These are phyloP conservation scores for Crematogaster levior DNA, from an alignment of 2,888 invertebrate species.

Conservation along the genomic window DNA sequence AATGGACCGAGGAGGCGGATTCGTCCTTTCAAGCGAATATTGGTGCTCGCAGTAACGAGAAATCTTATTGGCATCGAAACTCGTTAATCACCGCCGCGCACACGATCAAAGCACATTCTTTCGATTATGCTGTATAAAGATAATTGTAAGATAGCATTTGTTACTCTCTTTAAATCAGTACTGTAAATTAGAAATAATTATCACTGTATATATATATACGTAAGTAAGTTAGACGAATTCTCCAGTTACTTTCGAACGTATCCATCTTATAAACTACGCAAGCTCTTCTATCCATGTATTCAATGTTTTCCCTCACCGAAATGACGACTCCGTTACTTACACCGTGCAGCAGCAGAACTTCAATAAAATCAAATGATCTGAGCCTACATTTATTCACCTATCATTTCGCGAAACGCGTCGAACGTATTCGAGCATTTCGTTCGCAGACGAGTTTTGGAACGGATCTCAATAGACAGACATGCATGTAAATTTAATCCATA, in stretches of 20 bases:
- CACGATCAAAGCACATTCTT: slow-evolving; percentile 54
- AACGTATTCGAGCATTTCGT: not conserved
- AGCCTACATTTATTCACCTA: slow-evolving; percentile 78
- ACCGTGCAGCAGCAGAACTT: slow-evolving; percentile 46
- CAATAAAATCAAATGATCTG: slow-evolving; percentile 62
- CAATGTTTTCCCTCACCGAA: slow-evolving; percentile 74
- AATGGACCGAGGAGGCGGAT: slow-evolving; percentile 36
- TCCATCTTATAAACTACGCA: slow-evolving; percentile 70
- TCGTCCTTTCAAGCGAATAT: slow-evolving; percentile 35
- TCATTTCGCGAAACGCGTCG: slow-evolving; percentile 56
- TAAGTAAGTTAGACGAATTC: slow-evolving; percentile 69
- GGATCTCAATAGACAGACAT: slow-evolving; percentile 3
- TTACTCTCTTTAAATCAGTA: slow-evolving; percentile 83
- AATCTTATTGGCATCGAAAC: slow-evolving; percentile 38
- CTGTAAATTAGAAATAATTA: slow-evolving; percentile 81
- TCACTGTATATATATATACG: slow-evolving; percentile 80
- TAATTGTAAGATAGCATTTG: slow-evolving; percentile 84
- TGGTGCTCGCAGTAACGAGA: slow-evolving; percentile 46
- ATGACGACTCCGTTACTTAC: slow-evolving; percentile 45
- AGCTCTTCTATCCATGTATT: slow-evolving; percentile 74
- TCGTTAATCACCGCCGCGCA: slow-evolving; percentile 43
- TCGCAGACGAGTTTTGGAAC: slow-evolving; percentile 55
- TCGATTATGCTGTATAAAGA: slow-evolving; percentile 70
- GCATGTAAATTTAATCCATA: not conserved
- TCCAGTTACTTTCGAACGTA: slow-evolving; percentile 75